Base-by-base conservation (phyloP, 2,113 vertebrate genomes). In the Neotragus moschatus region DNA sequence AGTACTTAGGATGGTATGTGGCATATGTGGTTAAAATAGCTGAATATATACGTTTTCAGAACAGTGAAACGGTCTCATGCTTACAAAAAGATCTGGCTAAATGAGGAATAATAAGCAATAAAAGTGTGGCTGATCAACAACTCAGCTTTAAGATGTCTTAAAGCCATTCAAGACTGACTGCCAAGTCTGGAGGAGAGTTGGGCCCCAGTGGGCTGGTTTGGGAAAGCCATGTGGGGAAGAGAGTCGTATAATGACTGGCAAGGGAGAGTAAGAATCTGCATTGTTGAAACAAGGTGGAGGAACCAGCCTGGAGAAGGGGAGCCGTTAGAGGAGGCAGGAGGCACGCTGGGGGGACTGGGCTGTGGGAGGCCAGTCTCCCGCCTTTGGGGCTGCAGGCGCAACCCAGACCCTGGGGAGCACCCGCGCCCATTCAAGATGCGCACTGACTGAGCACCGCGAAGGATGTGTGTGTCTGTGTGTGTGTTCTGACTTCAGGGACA, bases 11-110 rank as follows among this genome's bases (percentile, higher is more conserved):
- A 55, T 36, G 12, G 8, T 39, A 21, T 33, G 49, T 86, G 70
- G 39, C 51, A 26, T 49, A 33, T 14, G 30, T 36, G 28, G 23
- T 23, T 66, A 55, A 81, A 88, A 90, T 33, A 91, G n/a, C 43
- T 66, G 16, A 70, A 45, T 63, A 45, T 16, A 45, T 21, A 90
- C 1, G 13, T 56, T 95, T 86, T 63, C 30, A 55, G 21, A 82
- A 82, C 2, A 9, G 55, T 30, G 7, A 70, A 36, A 87, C 0
- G 12, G 33, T 70, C 49, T 51, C 58, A 70, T 26, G 77, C 33
- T 56, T 88, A 70, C 11, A n/a, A 75, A 60, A 95, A 82, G 9
- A 56, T 82, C 70, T 82, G 53, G 28, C 91, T 45, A 91, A 80
- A 23, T 84, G 75, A 81, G 43, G 15, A 82, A 45, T 60, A 58